Evolutionary conservation across 2,888 invertebrate species (phyloP).

Genomic region (Carcina quercana): DNA sequence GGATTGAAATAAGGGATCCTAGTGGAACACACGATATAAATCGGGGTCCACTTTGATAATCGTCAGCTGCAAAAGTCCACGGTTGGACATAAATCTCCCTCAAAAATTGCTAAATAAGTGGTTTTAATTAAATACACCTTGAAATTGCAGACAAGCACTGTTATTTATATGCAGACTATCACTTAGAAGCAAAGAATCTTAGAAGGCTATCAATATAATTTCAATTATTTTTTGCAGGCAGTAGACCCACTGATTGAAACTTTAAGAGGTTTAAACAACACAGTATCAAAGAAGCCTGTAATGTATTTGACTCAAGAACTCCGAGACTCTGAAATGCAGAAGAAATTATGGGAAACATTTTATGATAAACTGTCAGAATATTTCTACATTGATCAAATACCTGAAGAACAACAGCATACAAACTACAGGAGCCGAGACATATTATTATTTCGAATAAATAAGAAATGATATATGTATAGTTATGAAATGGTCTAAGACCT

Average conservation of each 20-base stretch:
- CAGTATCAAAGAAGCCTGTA: slow-evolving; percentile 62
- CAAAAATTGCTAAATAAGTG: too few relatives aligned
- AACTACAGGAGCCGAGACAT: slow-evolving; percentile 78
- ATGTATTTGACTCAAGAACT: slow-evolving; percentile 81
- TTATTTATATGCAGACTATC: too few relatives aligned
- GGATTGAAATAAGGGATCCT: too few relatives aligned
- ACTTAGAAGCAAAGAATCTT: too few relatives aligned
- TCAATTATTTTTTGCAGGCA: slow-evolving; percentile 68
- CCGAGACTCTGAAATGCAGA: slow-evolving; percentile 75
- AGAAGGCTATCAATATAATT: too few relatives aligned
- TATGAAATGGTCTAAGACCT: too few relatives aligned
- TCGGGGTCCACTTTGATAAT: too few relatives aligned
- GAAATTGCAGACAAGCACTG: too few relatives aligned
- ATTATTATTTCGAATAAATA: slow-evolving; percentile 62
- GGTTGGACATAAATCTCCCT: too few relatives aligned
- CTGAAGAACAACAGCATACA: slow-evolving; percentile 74
- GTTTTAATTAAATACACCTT: too few relatives aligned
- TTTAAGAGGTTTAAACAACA: slow-evolving; percentile 50
- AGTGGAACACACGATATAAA: too few relatives aligned
- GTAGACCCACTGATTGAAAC: slow-evolving; percentile 76
- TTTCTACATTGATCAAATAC: slow-evolving; percentile 63
- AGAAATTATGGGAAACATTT: slow-evolving; percentile 49
- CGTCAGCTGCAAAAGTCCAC: too few relatives aligned
- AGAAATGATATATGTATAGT: slow-evolving; percentile 38
- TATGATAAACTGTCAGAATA: slow-evolving; percentile 42